Evolutionary conservation across 1,140 invertebrate species (phyloP).

Genomic region (Macrostomum lignano): DNA sequence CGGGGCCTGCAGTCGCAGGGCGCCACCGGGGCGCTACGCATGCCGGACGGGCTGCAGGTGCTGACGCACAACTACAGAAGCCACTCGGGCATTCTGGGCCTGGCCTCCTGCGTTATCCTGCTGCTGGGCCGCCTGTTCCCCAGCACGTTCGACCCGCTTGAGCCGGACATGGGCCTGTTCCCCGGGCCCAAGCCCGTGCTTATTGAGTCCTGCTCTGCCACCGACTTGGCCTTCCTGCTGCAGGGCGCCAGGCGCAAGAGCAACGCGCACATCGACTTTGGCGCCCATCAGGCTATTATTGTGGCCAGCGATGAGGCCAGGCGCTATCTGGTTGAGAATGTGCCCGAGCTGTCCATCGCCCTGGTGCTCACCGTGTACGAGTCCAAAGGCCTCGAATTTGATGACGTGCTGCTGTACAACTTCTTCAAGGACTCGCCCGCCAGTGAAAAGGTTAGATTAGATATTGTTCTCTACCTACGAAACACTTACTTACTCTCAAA

Average conservation of each 20-base stretch:
- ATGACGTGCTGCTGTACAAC: conserved; percentile 18
- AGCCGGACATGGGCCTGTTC: conserved; percentile 17
- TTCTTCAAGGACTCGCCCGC: conserved; percentile 20
- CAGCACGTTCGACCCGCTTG: conserved; percentile 17
- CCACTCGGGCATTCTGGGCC: conserved; percentile 16
- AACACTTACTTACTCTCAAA: too few relatives aligned
- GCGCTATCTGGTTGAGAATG: conserved; percentile 11
- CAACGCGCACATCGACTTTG: conserved; percentile 20
- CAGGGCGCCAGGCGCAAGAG: conserved; percentile 14
- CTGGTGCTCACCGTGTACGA: conserved; percentile 19
- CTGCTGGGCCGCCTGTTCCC: conserved; percentile 17
- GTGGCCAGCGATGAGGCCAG: conserved; percentile 13
- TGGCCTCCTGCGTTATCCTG: conserved; percentile 17
- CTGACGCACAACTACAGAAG: conserved; percentile 19
- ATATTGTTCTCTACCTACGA: too few relatives aligned
- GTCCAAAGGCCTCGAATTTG: conserved; percentile 18
- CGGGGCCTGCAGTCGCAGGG: conserved; percentile 11
- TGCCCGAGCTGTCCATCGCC: conserved; percentile 11
- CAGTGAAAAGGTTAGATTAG: too few relatives aligned
- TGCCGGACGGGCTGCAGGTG: conserved; percentile 13
- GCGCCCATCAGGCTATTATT: conserved; percentile 18
- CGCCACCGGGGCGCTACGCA: conserved; percentile 10
- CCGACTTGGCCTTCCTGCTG: conserved; percentile 12
- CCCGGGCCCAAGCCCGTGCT: conserved; percentile 15
- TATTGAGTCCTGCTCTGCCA: conserved; percentile 15